A percentile compares a stretch with the other conserved stretches of the same genome.
Evolutionary conservation across 2,113 vertebrate genomes (phyloP).

Genomic region (Hassar affinis): DNA sequence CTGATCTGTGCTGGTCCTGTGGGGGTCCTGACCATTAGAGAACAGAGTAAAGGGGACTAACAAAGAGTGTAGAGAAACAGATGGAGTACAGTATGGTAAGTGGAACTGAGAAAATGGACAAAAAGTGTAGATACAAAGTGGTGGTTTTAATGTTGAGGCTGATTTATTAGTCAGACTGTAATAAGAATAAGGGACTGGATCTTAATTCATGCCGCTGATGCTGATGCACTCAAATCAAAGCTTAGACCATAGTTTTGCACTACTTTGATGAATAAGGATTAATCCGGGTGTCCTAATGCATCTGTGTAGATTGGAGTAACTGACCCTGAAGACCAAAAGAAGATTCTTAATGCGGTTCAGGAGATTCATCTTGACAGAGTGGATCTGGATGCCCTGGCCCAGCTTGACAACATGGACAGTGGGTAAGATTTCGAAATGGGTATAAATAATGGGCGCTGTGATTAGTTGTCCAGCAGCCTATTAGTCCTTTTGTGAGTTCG

Average conservation of each 20-base stretch:
- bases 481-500: neutral
- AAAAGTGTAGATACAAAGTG: too few species aligned
- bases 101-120: too few species aligned
- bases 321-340: constrained; percentile 78
- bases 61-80: too few species aligned
- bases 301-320: constrained; percentile 81
- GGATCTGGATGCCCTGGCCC: constrained; percentile 72
- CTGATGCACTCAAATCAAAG: neutral
- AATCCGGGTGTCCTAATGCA: constrained; percentile 8
- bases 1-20: too few species aligned
- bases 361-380: constrained; percentile 79
- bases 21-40: too few species aligned
- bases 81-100: too few species aligned
- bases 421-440: constrained; percentile 68
- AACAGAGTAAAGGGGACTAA: too few species aligned
- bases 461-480: neutral
- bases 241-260: neutral
- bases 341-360: constrained; percentile 75
- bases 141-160: too few species aligned
- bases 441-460: too few species aligned
- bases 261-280: neutral
- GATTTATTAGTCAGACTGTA: too few species aligned
- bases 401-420: constrained; percentile 72
- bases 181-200: too few species aligned
- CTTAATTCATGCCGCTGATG: neutral